phyloP scores from a whole-genome alignment of 2,888 invertebrate genomes.

The Macrophya alboannulata region DNA sequence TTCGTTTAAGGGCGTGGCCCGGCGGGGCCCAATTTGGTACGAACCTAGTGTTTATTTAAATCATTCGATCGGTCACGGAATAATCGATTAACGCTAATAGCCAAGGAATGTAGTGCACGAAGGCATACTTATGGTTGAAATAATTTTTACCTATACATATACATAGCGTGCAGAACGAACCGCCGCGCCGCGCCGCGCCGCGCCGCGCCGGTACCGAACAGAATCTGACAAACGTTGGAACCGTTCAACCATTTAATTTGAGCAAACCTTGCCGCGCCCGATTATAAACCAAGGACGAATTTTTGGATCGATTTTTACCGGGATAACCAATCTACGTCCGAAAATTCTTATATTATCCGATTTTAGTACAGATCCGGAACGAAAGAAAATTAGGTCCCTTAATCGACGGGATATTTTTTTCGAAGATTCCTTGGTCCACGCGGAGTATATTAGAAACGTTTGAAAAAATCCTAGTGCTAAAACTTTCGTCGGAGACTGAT shows the following conservation, averaged over 20 bases:
- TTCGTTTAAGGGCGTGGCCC: slow-evolving; percentile 66
- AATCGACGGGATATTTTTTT: neutral
- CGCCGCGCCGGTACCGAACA: neutral
- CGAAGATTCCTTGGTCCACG: neutral
- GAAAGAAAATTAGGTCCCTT: neutral
- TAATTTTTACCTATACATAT: neutral
- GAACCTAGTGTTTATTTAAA: slow-evolving; percentile 73
- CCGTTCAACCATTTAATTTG: neutral
- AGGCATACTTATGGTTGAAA: neutral
- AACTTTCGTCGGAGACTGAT: neutral
- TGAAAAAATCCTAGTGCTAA: neutral
- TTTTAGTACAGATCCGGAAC: too few relatives aligned
- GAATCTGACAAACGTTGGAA: neutral
- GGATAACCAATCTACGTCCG: neutral
- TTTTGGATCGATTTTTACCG: neutral
- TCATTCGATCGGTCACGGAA: slow-evolving; percentile 71
- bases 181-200: too few relatives aligned
- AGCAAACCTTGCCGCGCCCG: neutral
- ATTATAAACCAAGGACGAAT: neutral
- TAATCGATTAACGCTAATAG: slow-evolving; percentile 72
- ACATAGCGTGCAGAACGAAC: slow-evolving; percentile 30
- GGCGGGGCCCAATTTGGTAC: slow-evolving; percentile 63
- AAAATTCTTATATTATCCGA: neutral
- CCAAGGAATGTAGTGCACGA: slow-evolving; percentile 61
- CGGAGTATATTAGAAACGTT: neutral